Conservation (phyloP, 2,797 vertebrate genomes). For the Meriones psammophilus region DNA sequence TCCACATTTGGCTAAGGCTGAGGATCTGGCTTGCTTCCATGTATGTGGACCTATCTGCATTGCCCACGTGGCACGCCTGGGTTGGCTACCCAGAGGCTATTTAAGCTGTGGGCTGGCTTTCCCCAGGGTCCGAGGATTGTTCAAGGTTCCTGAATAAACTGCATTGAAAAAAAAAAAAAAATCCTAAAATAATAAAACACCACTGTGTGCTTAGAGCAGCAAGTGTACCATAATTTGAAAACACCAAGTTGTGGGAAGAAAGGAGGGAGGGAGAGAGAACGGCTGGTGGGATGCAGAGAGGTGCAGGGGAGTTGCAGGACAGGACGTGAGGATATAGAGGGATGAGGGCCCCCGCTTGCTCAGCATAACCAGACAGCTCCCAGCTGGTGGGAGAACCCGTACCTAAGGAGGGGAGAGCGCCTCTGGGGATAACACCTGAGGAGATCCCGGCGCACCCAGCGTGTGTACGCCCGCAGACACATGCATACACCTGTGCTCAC, state of each 20-base stretch:
- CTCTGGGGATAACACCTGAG: not conserved
- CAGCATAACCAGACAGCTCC: not conserved
- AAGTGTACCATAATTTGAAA: not conserved
- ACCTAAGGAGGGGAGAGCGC: too few relatives aligned
- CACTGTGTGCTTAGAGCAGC: not conserved
- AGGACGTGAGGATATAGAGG: not conserved
- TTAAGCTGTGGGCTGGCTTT: too few relatives aligned
- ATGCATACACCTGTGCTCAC: not conserved
- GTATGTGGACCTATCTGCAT: too few relatives aligned
- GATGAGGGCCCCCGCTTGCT: not conserved
- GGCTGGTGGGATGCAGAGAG: not conserved
- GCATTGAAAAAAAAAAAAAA: too few relatives aligned
- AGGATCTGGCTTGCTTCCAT: too few relatives aligned
- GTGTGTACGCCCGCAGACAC: not conserved
- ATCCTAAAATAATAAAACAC: not conserved
- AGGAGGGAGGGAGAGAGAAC: not conserved
- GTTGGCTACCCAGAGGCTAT: too few relatives aligned
- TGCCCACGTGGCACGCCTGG: too few relatives aligned
- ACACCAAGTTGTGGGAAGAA: not conserved
- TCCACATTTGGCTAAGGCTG: too few relatives aligned
- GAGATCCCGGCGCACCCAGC: not conserved
- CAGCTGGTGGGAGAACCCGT: not conserved
- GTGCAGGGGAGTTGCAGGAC: rapidly evolving
- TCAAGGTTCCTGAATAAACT: too few relatives aligned
- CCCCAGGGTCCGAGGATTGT: too few relatives aligned